Evolutionary conservation across 2,797 vertebrate genomes (phyloP), one percentile per base, ranked within the genome.

Genomic region (Podargus strigoides): DNA sequence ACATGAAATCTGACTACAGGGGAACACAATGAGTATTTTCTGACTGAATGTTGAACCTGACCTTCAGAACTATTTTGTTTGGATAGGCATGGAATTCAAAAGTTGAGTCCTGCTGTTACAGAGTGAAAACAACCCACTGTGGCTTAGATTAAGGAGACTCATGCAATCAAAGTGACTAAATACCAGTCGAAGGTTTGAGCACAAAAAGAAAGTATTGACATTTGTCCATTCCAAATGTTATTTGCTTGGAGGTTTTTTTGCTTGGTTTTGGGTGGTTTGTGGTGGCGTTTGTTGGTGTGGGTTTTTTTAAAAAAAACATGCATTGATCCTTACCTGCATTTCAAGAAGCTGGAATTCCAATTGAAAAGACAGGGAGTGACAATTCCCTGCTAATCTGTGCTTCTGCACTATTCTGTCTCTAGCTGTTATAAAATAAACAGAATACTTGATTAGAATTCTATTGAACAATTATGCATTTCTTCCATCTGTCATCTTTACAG

Each of bases 301-400:
- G 8, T 42, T 23, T 34, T 56, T 36, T 41, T 26, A 53, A 70
- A n/a, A n/a, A n/a, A n/a, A n/a, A 34, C 9, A 62, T 14, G 26
- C 4, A 7, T 9, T 30, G 8, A 42, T 34, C 28, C 96, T 98
- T 97, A 99, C 99, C 98, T 98, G 97, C 44, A 95, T 90, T 93
- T 99, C 98, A 58, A 98, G 96, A 58, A 99, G 94, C 73, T 98
- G 97, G 96, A 99, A 99, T 97, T 99, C 98, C 76, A 99, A 67
- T 32, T 98, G 98, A 96, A 99, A 99, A 60, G 86, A 52, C 72
- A 99, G 34, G 15, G 97, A 97, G 59, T 81, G 93, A 93, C 98
- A 99, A 75, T 78, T 95, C 83, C 99, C 99, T 7, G 97, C 96
- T 46, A 99, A 47, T 72, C 92, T 97, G 93, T 98, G 76, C 91